Percentiles rank a stretch among this genome's conserved stretches.
These are phyloP conservation scores for Artibeus jamaicensis DNA, from an alignment of 2,797 vertebrate genomes.

Conservation along the genomic window DNA sequence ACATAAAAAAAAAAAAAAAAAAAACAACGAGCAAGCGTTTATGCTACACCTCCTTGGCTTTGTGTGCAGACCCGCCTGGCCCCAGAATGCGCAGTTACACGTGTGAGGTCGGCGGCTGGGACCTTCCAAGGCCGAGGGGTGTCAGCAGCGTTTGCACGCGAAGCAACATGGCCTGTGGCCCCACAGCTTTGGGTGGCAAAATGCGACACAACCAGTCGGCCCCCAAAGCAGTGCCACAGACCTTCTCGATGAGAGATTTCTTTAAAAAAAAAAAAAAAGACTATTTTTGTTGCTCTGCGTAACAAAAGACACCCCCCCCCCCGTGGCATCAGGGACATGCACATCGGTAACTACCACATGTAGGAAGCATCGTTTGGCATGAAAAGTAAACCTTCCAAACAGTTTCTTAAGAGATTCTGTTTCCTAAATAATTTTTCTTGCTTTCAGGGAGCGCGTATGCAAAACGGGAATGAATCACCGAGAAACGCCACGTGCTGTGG, in stretches of 20 bases:
- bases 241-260: constrained; percentile 25
- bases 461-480: constrained; percentile 52
- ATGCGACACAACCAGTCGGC: not conserved
- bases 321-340: not conserved
- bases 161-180: not conserved
- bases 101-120: not conserved
- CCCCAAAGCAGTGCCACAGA: constrained; percentile 37
- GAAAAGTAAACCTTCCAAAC: constrained; percentile 52
- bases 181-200: not conserved
- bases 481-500: constrained; percentile 25
- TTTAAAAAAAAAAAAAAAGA: too few species aligned
- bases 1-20: not conserved
- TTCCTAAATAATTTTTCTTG: constrained; percentile 47
- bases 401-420: constrained; percentile 8
- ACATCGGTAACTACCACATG: not conserved
- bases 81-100: not conserved
- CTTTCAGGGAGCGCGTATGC: not conserved
- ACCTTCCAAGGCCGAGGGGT: not conserved
- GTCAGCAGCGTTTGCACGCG: not conserved
- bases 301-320: not conserved
- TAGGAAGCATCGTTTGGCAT: not conserved
- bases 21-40: not conserved
- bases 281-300: not conserved
- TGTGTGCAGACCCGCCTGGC: not conserved
- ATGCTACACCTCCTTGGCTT: not conserved